phyloP scores from a whole-genome alignment of 2,797 vertebrate species.

The Potorous gilbertii region DNA sequence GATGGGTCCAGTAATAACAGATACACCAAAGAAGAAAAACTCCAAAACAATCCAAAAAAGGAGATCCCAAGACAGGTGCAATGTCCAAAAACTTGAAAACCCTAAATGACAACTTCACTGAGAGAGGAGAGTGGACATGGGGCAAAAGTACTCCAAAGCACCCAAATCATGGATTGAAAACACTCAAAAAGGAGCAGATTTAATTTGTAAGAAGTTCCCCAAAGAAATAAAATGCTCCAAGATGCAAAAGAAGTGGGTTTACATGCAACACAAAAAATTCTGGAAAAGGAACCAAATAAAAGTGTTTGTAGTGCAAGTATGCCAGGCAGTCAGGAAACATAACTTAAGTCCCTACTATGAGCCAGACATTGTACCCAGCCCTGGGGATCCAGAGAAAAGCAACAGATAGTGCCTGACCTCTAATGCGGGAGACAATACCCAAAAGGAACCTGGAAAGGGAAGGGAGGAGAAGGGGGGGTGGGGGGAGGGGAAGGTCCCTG shows the following conservation, averaged over 20 bases:
- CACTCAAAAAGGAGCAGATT: not conserved
- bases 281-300: not conserved
- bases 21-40: not conserved
- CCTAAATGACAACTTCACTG: not conserved
- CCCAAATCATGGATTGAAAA: not conserved
- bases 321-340: no score
- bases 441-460: not conserved
- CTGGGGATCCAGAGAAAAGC: not conserved
- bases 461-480: no score
- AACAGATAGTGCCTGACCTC: not conserved
- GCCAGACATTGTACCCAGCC: not conserved
- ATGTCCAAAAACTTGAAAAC: not conserved
- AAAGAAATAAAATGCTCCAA: not conserved
- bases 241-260: no score
- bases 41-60: not conserved
- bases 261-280: no score
- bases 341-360: no score
- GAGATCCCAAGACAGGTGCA: no score
- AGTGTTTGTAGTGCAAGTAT: no score
- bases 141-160: not conserved
- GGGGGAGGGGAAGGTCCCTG: not conserved
- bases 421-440: not conserved
- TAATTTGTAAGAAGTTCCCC: not conserved
- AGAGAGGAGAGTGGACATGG: not conserved
- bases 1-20: not conserved